Evolutionary conservation across 2,113 vertebrate genomes (phyloP), one percentile per base, ranked within the genome.

Genomic region (Equus quagga): DNA sequence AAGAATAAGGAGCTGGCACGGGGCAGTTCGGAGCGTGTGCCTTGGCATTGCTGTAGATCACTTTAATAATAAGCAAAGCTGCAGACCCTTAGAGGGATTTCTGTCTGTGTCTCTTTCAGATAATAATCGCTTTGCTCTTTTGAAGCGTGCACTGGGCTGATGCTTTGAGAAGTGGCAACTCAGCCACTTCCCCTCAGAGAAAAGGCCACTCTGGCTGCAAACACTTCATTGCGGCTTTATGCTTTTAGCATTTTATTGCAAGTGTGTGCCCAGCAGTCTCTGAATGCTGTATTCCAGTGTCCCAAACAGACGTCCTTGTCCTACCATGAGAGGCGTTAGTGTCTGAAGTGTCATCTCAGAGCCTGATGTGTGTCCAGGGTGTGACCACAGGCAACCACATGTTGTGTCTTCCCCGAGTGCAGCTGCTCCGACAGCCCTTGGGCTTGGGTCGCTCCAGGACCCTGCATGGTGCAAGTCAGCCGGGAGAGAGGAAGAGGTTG

Each of bases 251-350:
- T 91, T 89, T 96, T 82, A 69, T 28, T 84, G 44, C 78, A 41
- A 64, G 31, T 92, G 8, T 8, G 24, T 31, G 81, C 79, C 86
- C 8, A 36, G 4, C 33, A 60, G 62, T 75, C 58, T 91, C 80
- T 67, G 73, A 73, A 82, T 31, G 13, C 51, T 13, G 75, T 64
- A 28, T 76, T 60, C 84, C 46, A 33, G 82, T 58, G 58, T 82
- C 89, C 79, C 95, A 80, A 96, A 84, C 79, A 87, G 62, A 93
- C 8, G 17, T 87, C 86, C 56, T 95, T 96, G 86, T 62, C 83
- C 82, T 28, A 12, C 90, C 19, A 0, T 82, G 60, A 93, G 73
- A 92, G 36, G 28, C 41, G 11, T 85, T 41, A 0, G 0, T 4
- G 1, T 69, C 64, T 80, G 33, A 89, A 94, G 70, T 93, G 87